phyloP scores from a whole-genome alignment of 2,888 invertebrate species.

The Mesochorus sp. region DNA sequence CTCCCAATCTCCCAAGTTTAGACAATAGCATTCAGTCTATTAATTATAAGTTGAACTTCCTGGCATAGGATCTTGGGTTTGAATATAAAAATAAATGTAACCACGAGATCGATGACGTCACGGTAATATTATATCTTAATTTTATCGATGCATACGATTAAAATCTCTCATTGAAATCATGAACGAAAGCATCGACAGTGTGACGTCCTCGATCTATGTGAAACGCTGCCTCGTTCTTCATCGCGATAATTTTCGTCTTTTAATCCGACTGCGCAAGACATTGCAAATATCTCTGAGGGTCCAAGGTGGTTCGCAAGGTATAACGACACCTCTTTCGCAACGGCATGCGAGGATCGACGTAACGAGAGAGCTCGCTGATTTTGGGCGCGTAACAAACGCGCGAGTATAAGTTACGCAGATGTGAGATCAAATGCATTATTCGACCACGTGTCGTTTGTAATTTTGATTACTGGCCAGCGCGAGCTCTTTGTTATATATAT shows the following conservation, averaged over 20 bases:
- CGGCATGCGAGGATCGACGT: not conserved
- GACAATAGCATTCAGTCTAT: too few relatives aligned
- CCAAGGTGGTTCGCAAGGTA: slow-evolving; percentile 11
- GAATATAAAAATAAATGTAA: too few relatives aligned
- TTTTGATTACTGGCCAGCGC: slow-evolving; percentile 56
- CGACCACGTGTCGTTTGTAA: slow-evolving; percentile 46
- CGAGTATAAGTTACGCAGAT: not conserved
- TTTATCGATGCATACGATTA: too few relatives aligned
- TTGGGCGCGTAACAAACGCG: slow-evolving; percentile 50
- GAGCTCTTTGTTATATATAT: not conserved
- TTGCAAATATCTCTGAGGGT: slow-evolving; percentile 27
- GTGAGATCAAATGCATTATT: slow-evolving; percentile 46
- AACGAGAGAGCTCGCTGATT: slow-evolving; percentile 42
- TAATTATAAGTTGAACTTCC: too few relatives aligned
- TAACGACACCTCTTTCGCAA: slow-evolving; percentile 42
- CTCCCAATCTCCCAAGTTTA: too few relatives aligned
- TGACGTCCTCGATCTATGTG: not conserved
- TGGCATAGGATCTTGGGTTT: too few relatives aligned
- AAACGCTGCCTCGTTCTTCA: not conserved
- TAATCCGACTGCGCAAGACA: slow-evolving; percentile 9
- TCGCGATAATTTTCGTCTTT: not conserved
- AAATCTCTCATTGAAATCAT: too few relatives aligned
- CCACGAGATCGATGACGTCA: too few relatives aligned
- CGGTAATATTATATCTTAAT: too few relatives aligned
- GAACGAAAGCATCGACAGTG: too few relatives aligned